Evolutionary conservation across 2,113 vertebrate genomes (phyloP).

Genomic region (Xyliphius kryptos): DNA sequence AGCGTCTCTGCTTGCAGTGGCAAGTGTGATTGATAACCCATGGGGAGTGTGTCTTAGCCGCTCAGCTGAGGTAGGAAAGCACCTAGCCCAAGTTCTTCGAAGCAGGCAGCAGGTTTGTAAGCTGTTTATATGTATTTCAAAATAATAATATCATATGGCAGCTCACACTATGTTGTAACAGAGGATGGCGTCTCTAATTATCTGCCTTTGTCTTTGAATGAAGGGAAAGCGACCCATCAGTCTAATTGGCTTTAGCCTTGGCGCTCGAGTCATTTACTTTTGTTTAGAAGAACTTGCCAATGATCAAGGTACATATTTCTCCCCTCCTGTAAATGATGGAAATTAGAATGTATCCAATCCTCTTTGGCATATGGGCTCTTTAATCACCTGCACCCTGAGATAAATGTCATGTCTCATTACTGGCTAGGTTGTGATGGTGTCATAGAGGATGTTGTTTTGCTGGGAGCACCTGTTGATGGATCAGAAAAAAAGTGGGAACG

Average conservation of each 20-base stretch:
- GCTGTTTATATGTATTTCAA: too few relatives aligned
- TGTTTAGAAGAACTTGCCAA: constrained; percentile 91
- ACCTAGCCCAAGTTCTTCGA: constrained; percentile 85
- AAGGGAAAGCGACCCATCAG: constrained; percentile 89
- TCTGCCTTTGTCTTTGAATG: constrained; percentile 24
- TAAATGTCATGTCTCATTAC: constrained; percentile 20
- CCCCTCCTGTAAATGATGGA: constrained; percentile 5
- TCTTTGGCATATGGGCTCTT: constrained; percentile 15
- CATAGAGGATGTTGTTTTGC: constrained; percentile 82
- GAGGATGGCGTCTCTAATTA: background rate
- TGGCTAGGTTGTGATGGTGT: constrained; percentile 78
- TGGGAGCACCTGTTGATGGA: constrained; percentile 91
- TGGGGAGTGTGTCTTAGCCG: constrained; percentile 93
- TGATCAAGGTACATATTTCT: constrained; percentile 73
- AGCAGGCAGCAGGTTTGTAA: constrained; percentile 79
- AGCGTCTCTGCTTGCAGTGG: constrained; percentile 76
- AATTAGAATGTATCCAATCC: constrained; percentile 13
- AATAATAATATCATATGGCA: too few relatives aligned
- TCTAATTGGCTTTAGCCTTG: constrained; percentile 92
- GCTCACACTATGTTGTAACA: too few relatives aligned
- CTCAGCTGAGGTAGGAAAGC: constrained; percentile 88
- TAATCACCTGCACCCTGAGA: constrained; percentile 18
- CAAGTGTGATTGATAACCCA: constrained; percentile 90
- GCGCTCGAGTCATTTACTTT: constrained; percentile 95
- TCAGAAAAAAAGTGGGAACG: constrained; percentile 81